phyloP scores from a whole-genome alignment of 2,113 vertebrate genomes.

The Misgurnus mizolepis region DNA sequence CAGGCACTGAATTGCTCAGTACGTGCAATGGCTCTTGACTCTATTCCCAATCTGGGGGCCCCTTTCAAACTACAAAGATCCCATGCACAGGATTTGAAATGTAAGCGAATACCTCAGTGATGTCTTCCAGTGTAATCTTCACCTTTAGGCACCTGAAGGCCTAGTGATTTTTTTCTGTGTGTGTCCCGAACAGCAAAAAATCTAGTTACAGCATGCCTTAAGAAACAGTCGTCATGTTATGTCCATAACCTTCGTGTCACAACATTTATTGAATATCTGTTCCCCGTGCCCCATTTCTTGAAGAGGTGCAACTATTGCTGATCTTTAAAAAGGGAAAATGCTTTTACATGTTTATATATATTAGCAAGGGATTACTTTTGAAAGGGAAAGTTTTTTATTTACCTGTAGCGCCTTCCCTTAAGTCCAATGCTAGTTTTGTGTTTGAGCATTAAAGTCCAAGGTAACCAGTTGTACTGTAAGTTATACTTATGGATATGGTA shows the following conservation, averaged over 20 bases:
- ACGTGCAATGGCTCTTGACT: neutral
- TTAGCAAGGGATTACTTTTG: no score
- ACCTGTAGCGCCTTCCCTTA: neutral
- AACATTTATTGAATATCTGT: no score
- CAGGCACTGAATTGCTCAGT: neutral
- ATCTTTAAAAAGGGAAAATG: no score
- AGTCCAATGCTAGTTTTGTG: neutral
- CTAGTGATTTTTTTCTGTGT: slow-evolving; percentile 3
- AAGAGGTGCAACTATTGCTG: no score
- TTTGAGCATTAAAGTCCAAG: neutral
- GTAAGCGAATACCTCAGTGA: neutral
- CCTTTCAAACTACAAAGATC: neutral
- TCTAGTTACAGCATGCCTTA: slow-evolving; percentile 25
- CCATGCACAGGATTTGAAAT: neutral
- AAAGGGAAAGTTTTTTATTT: neutral
- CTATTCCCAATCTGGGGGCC: neutral
- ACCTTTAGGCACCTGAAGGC: neutral
- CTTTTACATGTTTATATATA: no score
- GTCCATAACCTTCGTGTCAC: slow-evolving; percentile 5
- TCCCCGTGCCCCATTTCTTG: no score
- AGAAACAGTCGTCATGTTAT: neutral
- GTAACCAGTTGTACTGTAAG: neutral
- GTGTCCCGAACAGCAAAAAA: neutral
- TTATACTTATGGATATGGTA: neutral
- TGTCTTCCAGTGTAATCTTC: neutral